Base-by-base conservation (phyloP, 2,888 invertebrate genomes). In the Rhingia rostrata region DNA sequence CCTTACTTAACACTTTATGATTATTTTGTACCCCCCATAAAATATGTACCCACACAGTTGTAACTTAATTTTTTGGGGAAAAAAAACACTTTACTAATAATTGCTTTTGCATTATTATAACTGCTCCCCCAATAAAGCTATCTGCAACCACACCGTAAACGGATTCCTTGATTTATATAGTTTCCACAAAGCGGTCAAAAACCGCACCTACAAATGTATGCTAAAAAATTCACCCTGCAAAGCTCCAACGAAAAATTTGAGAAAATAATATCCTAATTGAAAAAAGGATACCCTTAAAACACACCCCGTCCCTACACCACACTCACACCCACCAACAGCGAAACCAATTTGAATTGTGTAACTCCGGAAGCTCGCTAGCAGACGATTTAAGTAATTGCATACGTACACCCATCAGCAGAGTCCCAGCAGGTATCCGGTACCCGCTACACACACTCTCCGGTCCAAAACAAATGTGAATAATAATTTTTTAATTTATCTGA, bases 401-500 rank as follows among this genome's bases (percentile, higher is more conserved):
- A 49, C 85, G 67, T 9, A 49, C 67, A 60, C 60, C 80, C 67
- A 66, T 6, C 61, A 70, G 33, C 63, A 51, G 30, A 41, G 77
- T 72, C 70, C 70, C 66, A 70, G 58, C 58, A 63, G 70, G 45
- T 61, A 47, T 37, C 58, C 22, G 6, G 22, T 49, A 54, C 58
- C 53, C 35, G 35, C 6, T 41, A 32, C 35, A 35, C 45, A 41
- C 45, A 12, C 61, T 51, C 33, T 6, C 49, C 51, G 47, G 69
- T 74, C 74, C 74, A 58, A 72, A 77, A 74, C 80, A 81, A 81
- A 81, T 81, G 75, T 75, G 85, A 85, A 85, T 85, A 81, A 85
- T 85, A 81, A 85, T 81, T 85, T 77, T 85, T 85, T 81, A 85
- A 85, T 85, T 85, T 77, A 85, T 81, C 58, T 81, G 85, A 85